Base-by-base conservation (phyloP, 2,888 invertebrate genomes). In the Amorpha juglandis region DNA sequence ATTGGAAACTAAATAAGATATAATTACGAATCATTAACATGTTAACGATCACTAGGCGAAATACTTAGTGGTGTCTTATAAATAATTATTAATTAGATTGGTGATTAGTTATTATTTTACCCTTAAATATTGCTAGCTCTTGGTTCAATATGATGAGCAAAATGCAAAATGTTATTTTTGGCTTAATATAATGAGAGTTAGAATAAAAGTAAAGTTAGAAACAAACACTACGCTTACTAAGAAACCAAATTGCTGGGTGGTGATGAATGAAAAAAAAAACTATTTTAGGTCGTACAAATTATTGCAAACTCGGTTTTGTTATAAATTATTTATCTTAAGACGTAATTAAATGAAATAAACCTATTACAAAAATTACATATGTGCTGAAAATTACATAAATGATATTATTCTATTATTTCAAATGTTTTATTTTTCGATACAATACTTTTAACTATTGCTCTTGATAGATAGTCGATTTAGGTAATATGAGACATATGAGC, bases 211-310 rank as follows among this genome's bases (percentile, higher is more conserved):
- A 53, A 53, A 14, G 33, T 35, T 53, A 53, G 52, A n/a, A 33
- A 33, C 35, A 53, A 53, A 33, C n/a, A 53, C 9, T 53, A 53
- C 53, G 53, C 53, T 53, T 53, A 53, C 33, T 53, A 53, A 35
- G 33, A 33, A 35, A 33, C 27, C 7, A 53, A 8, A 16, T 45
- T 45, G 45, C 8, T 53, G 27, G 35, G 14, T 53, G n/a, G 6
- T 53, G 53, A 35, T n/a, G 35, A 35, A 14, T 53, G 14, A 33
- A 52, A 52, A 27, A 14, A n/a, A n/a, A n/a, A n/a, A 27, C 27
- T 27, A 27, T 27, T 27, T 27, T 27, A 27, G 27, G 27, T 27
- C 27, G 27, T 27, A 27, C 27, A 27, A 27, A 27, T 3, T 3
- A 27, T 27, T 27, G 4, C 27, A 27, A 27, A 27, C 27, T n/a